A percentile compares a stretch with the other conserved stretches of the same genome.
These are phyloP conservation scores for Neomonachus schauinslandi DNA, from an alignment of 2,113 vertebrate genomes.

Conservation along the genomic window DNA sequence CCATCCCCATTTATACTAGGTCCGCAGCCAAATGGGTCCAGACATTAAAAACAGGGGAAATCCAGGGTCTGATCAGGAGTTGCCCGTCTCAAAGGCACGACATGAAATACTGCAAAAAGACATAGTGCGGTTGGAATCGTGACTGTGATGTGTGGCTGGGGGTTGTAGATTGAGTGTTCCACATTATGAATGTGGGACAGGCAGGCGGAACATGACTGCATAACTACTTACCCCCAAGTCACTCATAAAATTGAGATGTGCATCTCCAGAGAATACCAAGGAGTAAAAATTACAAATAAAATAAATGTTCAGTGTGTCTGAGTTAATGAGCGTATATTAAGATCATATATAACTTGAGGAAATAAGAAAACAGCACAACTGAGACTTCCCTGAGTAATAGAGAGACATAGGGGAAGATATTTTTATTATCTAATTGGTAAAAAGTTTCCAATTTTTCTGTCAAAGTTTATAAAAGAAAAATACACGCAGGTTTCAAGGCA, in stretches of 20 bases:
- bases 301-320: slow-evolving; percentile 69
- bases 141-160: slow-evolving; percentile 4
- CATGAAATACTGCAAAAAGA: neutral
- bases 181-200: slow-evolving; percentile 51
- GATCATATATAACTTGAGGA: slow-evolving; percentile 75
- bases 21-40: slow-evolving; percentile 55
- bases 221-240: slow-evolving; percentile 64
- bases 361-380: slow-evolving; percentile 73
- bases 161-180: slow-evolving; percentile 59
- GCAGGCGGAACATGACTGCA: slow-evolving; percentile 26
- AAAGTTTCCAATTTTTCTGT: slow-evolving; percentile 73
- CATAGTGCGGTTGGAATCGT: slow-evolving; percentile 31
- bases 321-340: slow-evolving; percentile 62
- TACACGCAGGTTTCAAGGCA: neutral
- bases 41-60: slow-evolving; percentile 47
- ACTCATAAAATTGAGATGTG: slow-evolving; percentile 79
- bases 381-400: slow-evolving; percentile 71
- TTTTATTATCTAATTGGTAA: slow-evolving; percentile 78
- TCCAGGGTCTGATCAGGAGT: slow-evolving; percentile 69
- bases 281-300: slow-evolving; percentile 78
- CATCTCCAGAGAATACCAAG: slow-evolving; percentile 69
- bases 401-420: slow-evolving; percentile 63
- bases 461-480: slow-evolving; percentile 70
- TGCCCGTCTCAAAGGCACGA: neutral
- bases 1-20: slow-evolving; percentile 63